Conservation (phyloP, 2,113 vertebrate genomes). For the Enhydra lutris region DNA sequence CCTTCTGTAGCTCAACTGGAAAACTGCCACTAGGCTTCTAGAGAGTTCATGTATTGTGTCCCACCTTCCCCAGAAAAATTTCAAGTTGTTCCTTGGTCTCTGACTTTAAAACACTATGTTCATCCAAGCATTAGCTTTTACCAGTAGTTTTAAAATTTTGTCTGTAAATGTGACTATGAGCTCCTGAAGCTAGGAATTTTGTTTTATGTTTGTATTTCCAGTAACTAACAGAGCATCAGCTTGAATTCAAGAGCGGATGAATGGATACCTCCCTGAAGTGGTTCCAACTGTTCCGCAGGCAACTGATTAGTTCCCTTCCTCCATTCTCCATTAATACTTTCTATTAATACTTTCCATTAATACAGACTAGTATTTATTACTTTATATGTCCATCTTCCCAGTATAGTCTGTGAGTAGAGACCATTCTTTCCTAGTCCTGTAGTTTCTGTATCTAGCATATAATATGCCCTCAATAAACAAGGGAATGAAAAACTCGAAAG, state of each 20-base stretch:
- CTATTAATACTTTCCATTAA: neutral
- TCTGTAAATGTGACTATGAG: neutral
- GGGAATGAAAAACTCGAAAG: conserved; percentile 8
- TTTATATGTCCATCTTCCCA: neutral
- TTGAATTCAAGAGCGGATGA: neutral
- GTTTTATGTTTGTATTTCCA: neutral
- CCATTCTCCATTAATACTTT: neutral
- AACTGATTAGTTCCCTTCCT: neutral
- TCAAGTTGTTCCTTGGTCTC: neutral
- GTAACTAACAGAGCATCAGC: neutral
- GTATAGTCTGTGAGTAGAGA: neutral
- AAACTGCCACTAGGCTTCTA: neutral
- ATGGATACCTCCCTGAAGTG: neutral
- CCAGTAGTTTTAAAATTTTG: neutral
- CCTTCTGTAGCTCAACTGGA: neutral
- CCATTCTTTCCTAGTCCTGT: neutral
- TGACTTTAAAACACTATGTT: neutral
- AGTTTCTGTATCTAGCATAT: neutral
- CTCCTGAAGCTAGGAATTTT: neutral
- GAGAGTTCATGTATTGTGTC: neutral
- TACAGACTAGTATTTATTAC: neutral
- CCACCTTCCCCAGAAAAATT: neutral
- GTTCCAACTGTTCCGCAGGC: neutral
- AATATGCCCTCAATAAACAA: neutral
- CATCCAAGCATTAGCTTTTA: neutral